A percentile compares a stretch with the other conserved stretches of the same genome.
Conservation (phyloP, 2,113 vertebrate species). For the Daboia siamensis region DNA sequence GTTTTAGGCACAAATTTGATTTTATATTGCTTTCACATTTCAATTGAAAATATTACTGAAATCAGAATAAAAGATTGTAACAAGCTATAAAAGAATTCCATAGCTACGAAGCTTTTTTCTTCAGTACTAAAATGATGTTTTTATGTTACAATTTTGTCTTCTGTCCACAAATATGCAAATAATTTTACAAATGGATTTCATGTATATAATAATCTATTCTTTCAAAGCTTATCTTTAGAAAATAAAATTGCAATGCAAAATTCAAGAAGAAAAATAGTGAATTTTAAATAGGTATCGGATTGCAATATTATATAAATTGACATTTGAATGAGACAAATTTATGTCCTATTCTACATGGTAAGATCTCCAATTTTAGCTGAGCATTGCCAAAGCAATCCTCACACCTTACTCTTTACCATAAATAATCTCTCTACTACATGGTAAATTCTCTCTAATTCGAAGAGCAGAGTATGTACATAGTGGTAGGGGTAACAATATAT, state of each 20-base stretch:
- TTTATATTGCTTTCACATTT: slow-evolving; percentile 37
- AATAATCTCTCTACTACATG: neutral
- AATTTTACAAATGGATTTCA: neutral
- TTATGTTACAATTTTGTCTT: neutral
- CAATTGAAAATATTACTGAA: slow-evolving; percentile 20
- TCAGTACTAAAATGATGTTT: neutral
- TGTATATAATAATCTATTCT: neutral
- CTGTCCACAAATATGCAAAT: neutral
- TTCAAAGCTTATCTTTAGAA: neutral
- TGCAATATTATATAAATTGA: neutral
- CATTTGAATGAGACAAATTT: neutral
- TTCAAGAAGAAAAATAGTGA: neutral
- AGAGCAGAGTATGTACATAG: neutral
- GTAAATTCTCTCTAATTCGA: neutral
- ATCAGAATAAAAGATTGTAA: neutral
- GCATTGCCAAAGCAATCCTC: no score
- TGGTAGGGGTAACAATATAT: neutral
- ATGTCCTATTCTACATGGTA: neutral
- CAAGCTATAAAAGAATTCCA: slow-evolving; percentile 26
- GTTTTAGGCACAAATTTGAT: slow-evolving; percentile 3
- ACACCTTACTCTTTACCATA: neutral
- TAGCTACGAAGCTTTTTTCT: slow-evolving; percentile 6
- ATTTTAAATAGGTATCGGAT: neutral
- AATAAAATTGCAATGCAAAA: neutral
- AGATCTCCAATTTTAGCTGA: neutral